Evolutionary conservation across 2,797 vertebrate species (phyloP).

Genomic region (Enteromius anoplus): DNA sequence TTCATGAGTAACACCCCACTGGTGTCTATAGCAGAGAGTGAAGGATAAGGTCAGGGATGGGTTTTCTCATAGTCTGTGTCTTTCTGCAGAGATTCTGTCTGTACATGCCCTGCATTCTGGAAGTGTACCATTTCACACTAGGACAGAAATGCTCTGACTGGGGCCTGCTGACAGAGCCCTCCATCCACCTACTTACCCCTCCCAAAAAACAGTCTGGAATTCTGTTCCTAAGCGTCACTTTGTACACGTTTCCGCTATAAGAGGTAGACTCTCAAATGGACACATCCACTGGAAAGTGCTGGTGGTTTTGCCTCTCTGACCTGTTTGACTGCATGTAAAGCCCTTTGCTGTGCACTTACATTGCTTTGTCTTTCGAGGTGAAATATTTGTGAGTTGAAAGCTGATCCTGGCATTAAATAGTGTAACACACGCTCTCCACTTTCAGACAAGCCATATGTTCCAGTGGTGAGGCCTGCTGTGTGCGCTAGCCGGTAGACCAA

Average conservation of each 20-base stretch:
- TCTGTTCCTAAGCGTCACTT: conserved; percentile 36
- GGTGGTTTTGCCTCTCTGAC: background rate
- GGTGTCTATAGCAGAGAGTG: conserved; percentile 64
- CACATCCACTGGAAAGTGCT: background rate
- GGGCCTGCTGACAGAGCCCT: conserved; percentile 66
- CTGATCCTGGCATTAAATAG: conserved; percentile 20
- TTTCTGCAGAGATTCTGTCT: conserved; percentile 73
- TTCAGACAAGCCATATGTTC: conserved; percentile 41
- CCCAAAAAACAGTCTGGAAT: conserved; percentile 52
- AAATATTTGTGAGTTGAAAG: conserved; percentile 1
- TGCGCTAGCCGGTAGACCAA: conserved; percentile 24
- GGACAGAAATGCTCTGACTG: conserved; percentile 61
- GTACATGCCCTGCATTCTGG: conserved; percentile 78
- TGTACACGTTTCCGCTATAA: conserved; percentile 13
- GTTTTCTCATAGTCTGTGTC: conserved; percentile 69
- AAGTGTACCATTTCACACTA: conserved; percentile 74
- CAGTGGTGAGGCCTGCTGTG: conserved; percentile 19
- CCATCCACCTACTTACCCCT: conserved; percentile 40
- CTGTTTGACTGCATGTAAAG: conserved; percentile 5
- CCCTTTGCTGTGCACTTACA: background rate
- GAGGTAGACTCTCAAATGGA: conserved; percentile 37
- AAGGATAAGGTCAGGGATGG: conserved; percentile 63
- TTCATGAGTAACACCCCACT: conserved; percentile 67
- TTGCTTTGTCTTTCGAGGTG: conserved; percentile 7
- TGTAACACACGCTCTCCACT: background rate